phyloP scores from a whole-genome alignment of 2,888 invertebrate genomes.

The Leuctra nigra region DNA sequence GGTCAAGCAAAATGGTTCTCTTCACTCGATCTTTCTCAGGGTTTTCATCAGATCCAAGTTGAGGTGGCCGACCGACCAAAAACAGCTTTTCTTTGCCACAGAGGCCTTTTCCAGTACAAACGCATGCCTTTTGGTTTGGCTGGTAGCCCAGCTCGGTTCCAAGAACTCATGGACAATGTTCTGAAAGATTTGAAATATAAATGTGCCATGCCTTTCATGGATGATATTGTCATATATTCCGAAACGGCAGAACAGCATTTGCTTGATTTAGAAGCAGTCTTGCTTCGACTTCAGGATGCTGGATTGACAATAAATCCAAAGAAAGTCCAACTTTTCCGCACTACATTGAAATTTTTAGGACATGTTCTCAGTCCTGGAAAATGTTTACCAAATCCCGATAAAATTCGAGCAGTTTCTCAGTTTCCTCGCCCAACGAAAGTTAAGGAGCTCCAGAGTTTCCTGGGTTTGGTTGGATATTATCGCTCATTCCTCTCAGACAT shows the following conservation, averaged over 20 bases:
- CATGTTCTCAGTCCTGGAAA: not conserved
- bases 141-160: not conserved
- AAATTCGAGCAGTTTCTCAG: not conserved
- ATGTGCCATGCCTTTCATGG: not conserved
- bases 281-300: conserved; percentile 16
- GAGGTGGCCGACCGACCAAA: not conserved
- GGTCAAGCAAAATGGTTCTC: not conserved
- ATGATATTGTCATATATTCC: conserved; percentile 4
- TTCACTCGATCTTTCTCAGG: not conserved
- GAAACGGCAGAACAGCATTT: conserved; percentile 19
- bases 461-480: not conserved
- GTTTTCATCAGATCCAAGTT: not conserved
- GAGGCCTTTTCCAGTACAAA: not conserved
- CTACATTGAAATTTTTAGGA: not conserved
- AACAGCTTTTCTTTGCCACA: not conserved
- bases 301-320: conserved; percentile 27
- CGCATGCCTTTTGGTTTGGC: not conserved
- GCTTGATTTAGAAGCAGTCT: conserved; percentile 14
- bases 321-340: conserved; percentile 26
- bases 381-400: not conserved
- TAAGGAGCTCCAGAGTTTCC: not conserved
- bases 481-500: no score
- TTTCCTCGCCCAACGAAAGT: not conserved
- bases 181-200: not conserved
- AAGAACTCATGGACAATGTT: conserved; percentile 8